Conservation (phyloP, 2,113 vertebrate genomes). For the Oryzias curvinotus region DNA sequence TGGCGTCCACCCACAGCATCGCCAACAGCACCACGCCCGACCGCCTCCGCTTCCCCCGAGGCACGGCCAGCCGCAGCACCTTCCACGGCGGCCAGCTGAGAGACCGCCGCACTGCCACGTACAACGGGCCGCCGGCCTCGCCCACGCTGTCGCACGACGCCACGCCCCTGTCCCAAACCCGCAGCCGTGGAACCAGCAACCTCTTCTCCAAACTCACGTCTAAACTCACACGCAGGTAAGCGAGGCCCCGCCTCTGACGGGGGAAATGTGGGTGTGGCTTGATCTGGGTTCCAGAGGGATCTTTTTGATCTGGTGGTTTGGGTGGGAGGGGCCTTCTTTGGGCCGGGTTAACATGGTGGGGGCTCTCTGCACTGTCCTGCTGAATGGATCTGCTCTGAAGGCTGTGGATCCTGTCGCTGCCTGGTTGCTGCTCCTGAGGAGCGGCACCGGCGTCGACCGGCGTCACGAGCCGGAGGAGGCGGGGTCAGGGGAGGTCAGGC, state of each 20-base stretch:
- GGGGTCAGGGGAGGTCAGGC: no score
- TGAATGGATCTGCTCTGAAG: no score
- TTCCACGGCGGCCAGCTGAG: constrained; percentile 93
- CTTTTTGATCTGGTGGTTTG: neutral
- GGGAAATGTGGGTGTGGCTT: no score
- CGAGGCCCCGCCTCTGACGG: neutral
- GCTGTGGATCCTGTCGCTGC: constrained; percentile 41
- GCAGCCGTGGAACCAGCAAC: constrained; percentile 92
- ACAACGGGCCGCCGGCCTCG: constrained; percentile 94
- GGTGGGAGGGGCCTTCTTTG: neutral
- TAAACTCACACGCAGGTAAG: constrained; percentile 95
- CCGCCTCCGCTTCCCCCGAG: constrained; percentile 91
- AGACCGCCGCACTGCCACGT: constrained; percentile 93
- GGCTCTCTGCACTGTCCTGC: constrained; percentile 32
- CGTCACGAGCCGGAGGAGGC: no score
- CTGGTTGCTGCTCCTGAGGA: constrained; percentile 19
- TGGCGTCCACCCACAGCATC: constrained; percentile 94
- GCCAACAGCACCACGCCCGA: constrained; percentile 90
- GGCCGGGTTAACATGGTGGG: constrained; percentile 22
- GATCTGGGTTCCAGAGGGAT: neutral
- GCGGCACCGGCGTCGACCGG: no score
- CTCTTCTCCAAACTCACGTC: constrained; percentile 97
- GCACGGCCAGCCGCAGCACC: constrained; percentile 93
- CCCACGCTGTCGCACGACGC: constrained; percentile 94
- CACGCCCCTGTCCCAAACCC: constrained; percentile 87